Evolutionary conservation across 2,888 invertebrate genomes (phyloP), one percentile per base, ranked within the genome.

Genomic region (Cantharis rustica): DNA sequence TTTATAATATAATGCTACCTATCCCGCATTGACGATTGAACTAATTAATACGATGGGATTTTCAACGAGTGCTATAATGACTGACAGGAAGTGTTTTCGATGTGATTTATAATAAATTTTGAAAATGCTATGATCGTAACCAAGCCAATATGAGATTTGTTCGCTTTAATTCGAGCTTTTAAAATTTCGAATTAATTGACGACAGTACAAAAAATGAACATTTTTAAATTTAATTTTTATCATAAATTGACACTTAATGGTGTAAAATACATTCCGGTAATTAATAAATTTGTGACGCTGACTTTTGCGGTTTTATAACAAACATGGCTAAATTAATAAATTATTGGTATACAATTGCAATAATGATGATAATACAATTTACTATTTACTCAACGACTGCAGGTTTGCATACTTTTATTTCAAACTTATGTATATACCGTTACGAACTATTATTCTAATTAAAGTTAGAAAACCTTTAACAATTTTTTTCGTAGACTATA

Each of bases 21-120:
- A 66, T n/a, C 64, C 64, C 17, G 23, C 23, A 47, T 62, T 31
- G 26, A 68, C 69, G 75, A 75, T 75, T 75, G 75, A 75, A 71
- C 75, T 66, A 75, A 75, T 75, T 75, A 75, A 71, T 31, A 71
- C 63, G 71, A 75, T 75, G 71, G 71, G 16, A 71, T 61, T 71
- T 75, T 75, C 68, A 68, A 61, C 71, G 69, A 16, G 71, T 69
- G 69, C 68, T 75, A 66, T 64, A 71, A 68, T 64, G 75, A 71
- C n/a, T 68, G 75, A 75, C 75, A 71, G 71, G 71, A 75, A 71
- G 71, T 71, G 75, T 71, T 75, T 71, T 75, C 27, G 68, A 26
- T 62, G 61, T 69, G 73, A 71, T 75, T 71, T 74, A 66, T 64
- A 69, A 71, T 23, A 23, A 23, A 23, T 71, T 75, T 66, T 71